Conservation (phyloP, 2,113 vertebrate genomes). For the Tragelaphus buxtoni region DNA sequence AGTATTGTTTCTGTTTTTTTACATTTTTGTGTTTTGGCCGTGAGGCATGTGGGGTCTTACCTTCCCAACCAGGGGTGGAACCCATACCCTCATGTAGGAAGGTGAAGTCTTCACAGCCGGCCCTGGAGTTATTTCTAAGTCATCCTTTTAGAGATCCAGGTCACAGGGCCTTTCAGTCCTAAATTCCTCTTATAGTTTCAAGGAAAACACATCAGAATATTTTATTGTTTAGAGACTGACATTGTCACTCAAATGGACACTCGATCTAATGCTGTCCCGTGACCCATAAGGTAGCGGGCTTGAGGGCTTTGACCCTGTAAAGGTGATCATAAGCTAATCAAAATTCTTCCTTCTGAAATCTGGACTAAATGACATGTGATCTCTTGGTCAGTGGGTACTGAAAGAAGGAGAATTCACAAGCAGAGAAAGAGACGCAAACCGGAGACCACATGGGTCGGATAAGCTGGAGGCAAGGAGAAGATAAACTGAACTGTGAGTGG, state of each 20-base stretch:
- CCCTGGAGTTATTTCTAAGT: not conserved
- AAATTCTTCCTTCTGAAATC: not conserved
- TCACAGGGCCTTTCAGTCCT: not conserved
- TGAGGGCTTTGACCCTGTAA: not conserved
- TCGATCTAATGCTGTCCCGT: not conserved
- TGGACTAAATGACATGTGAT: not conserved
- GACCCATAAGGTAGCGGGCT: not conserved
- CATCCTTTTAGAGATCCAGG: not conserved
- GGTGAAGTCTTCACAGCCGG: not conserved
- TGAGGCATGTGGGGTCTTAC: not conserved
- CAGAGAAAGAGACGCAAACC: not conserved
- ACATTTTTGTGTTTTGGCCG: not conserved
- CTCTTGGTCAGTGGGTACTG: not conserved
- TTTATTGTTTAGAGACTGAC: not conserved
- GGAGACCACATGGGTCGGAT: not conserved
- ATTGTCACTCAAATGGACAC: not conserved
- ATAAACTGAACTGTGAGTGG: rapidly evolving
- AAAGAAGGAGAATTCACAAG: not conserved
- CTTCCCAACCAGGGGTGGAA: not conserved
- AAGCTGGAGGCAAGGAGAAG: not conserved
- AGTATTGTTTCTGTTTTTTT: not conserved
- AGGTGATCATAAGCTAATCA: not conserved
- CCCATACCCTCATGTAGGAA: rapidly evolving
- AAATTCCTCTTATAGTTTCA: not conserved
- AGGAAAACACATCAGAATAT: not conserved